Conservation (phyloP, 2,113 vertebrate species). For the Dromas ardeola region DNA sequence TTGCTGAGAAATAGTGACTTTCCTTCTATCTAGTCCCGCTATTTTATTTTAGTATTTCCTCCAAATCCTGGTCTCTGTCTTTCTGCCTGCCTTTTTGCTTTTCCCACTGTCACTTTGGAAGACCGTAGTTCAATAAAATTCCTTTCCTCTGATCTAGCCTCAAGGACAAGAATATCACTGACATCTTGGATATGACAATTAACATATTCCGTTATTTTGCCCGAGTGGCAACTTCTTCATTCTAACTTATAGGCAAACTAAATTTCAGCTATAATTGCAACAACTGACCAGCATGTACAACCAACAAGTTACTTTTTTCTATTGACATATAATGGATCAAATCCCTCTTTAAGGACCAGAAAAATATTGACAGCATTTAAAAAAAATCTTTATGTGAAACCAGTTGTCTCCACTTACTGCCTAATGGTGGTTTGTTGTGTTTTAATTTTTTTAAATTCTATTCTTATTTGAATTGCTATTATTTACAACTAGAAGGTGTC, state of each 20-base stretch:
- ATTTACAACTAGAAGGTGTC: not conserved
- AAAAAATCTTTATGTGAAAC: not conserved
- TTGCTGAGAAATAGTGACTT: not conserved
- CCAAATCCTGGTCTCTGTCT: not conserved
- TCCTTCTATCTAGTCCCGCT: not conserved
- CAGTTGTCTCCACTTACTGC: not conserved
- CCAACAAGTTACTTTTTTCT: not conserved
- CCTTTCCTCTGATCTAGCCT: not conserved
- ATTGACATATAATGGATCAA: not conserved
- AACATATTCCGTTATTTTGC: not conserved
- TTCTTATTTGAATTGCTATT: not conserved
- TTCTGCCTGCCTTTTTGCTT: not conserved
- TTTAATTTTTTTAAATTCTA: not conserved
- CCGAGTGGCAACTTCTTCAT: not conserved
- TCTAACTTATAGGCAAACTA: not conserved
- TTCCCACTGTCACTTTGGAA: not conserved
- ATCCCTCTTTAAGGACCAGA: not conserved
- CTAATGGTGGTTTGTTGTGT: not conserved
- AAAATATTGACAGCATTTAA: not conserved
- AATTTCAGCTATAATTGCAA: not conserved
- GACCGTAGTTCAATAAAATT: not conserved
- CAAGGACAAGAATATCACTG: not conserved
- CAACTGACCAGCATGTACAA: not conserved
- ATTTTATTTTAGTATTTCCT: not conserved
- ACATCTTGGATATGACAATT: not conserved